Base-by-base conservation (phyloP, 2,888 invertebrate genomes). In the Nudaria mundana region DNA sequence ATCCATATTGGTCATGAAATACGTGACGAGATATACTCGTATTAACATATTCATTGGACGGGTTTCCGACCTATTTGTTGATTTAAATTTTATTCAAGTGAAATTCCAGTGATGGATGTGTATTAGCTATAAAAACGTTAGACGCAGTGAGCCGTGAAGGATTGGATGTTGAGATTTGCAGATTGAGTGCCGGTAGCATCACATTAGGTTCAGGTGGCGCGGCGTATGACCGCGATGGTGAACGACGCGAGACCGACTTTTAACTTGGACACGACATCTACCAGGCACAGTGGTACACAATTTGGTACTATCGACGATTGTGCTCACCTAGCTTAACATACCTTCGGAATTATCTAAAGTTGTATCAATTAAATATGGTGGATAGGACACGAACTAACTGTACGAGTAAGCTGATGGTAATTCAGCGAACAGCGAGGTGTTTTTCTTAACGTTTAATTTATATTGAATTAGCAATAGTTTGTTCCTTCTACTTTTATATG, bases 161-260 rank as follows among this genome's bases (percentile, higher is more conserved):
- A 63, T 63, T 59, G 58, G 56, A 56, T 59, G 55, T 54, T 52
- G 34, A 52, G 64, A 62, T 57, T 46, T 23, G 39, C 30, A 40
- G 45, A 44, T 38, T 25, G 13, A 23, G 24, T 37, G 40, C 30
- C 29, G 38, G 33, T 23, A 37, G 45, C 20, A 22, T 22, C 26
- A 36, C 29, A 34, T 30, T 13, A 12, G 39, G 3, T 11, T 14
- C 13, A 10, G 16, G 50, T 54, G 58, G 51, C 40, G 51, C 54
- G 58, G 51, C 40, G 14, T 24, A 50, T 69, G 82, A 54, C 84
- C 84, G 79, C 73, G 66, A 81, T 85, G 76, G 37, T 71, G 76
- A 78, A 44, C 69, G 71, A 64, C 67, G 83, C 83, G 84, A 68
- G 70, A 81, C 82, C 61, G 50, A 47, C 25, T 44, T 25, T 14